phyloP scores from a whole-genome alignment of 2,797 vertebrate genomes.

The Potorous gilbertii region DNA sequence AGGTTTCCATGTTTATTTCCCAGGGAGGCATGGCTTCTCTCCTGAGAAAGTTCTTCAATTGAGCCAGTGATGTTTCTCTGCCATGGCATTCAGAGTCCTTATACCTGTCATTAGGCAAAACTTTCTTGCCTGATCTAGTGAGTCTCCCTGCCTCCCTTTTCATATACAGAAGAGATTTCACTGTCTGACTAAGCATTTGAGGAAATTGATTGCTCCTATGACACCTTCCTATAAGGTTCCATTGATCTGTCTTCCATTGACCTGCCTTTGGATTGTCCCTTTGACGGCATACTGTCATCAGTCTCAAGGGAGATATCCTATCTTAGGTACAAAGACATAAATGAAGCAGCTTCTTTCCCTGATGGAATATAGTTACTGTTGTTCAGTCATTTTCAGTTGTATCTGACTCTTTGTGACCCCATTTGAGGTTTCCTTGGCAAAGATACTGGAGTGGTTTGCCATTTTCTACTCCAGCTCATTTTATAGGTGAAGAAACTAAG shows the following conservation, averaged over 20 bases:
- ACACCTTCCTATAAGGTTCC: not conserved
- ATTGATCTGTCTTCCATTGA: not conserved
- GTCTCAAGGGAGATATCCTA: not conserved
- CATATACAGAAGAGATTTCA: not conserved
- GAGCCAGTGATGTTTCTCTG: not conserved
- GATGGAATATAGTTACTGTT: not conserved
- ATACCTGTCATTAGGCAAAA: not conserved
- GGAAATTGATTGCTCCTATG: not conserved
- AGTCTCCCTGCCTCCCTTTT: not conserved
- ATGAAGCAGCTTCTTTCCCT: not conserved
- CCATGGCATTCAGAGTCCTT: not conserved
- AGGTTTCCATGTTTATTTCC: not conserved
- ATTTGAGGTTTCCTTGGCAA: not conserved
- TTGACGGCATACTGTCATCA: not conserved
- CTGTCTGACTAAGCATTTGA: not conserved
- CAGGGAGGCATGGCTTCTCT: not conserved
- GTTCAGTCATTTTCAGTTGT: not conserved
- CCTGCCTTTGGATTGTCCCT: not conserved
- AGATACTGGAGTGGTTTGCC: not conserved
- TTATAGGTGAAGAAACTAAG: not conserved
- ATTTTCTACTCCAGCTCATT: not conserved
- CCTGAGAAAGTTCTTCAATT: not conserved
- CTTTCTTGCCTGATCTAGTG: not conserved
- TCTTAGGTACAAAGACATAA: not conserved
- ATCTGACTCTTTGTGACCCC: not conserved